These are phyloP conservation scores for Brachypodius melanocephalos DNA, from an alignment of 2,113 vertebrate genomes.

Conservation along the genomic window DNA sequence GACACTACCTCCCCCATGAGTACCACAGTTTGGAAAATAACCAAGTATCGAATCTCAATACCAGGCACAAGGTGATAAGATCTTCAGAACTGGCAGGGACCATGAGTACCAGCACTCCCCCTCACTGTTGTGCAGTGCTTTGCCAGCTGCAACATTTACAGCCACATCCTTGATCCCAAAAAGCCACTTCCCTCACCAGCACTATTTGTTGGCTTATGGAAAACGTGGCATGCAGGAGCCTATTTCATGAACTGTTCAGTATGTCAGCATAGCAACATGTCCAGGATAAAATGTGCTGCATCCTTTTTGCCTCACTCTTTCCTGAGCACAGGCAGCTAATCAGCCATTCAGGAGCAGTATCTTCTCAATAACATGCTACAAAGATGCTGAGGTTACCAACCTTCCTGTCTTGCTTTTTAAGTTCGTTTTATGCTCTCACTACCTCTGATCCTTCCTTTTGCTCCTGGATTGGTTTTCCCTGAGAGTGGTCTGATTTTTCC, in stretches of 20 bases:
- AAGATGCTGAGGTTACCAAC: background rate
- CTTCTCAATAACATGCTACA: background rate
- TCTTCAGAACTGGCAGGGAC: background rate
- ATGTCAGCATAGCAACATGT: background rate
- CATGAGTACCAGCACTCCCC: background rate
- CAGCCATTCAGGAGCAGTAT: background rate
- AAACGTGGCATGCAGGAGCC: background rate
- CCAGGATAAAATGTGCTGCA: background rate
- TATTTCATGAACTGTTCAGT: background rate
- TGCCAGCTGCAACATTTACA: background rate
- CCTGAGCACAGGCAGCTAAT: background rate
- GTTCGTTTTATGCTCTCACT: background rate
- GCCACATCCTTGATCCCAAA: background rate
- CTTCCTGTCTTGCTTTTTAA: background rate
- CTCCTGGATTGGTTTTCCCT: background rate
- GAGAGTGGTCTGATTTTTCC: background rate
- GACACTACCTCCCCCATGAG: background rate
- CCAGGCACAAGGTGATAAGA: background rate
- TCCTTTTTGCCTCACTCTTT: background rate
- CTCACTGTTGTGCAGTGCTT: fast-evolving
- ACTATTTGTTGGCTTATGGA: background rate
- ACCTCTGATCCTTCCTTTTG: background rate
- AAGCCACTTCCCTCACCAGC: background rate
- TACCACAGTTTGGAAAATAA: background rate
- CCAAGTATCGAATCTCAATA: background rate